A percentile compares a stretch with the other conserved stretches of the same genome.
Evolutionary conservation across 2,797 vertebrate genomes (phyloP).

Genomic region (Apogon talboti): DNA sequence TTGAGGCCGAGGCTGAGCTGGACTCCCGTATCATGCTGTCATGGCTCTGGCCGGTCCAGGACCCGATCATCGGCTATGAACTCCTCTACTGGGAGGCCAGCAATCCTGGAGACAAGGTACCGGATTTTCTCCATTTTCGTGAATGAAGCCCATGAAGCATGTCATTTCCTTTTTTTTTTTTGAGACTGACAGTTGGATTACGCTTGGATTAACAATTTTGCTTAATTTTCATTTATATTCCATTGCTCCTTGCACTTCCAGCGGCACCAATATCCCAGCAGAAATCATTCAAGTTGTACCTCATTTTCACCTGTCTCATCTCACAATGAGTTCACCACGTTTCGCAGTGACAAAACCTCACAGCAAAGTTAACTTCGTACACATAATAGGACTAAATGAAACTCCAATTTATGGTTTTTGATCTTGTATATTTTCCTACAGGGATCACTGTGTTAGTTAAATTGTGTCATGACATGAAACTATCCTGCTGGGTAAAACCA

Average conservation of each 20-base stretch:
- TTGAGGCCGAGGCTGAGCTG: conserved; percentile 94
- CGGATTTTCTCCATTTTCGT: no score
- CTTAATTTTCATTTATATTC: not conserved
- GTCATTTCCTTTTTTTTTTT: no score
- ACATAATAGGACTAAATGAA: no score
- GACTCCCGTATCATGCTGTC: conserved; percentile 93
- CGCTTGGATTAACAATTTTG: not conserved
- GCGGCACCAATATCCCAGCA: not conserved
- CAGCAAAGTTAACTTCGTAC: not conserved
- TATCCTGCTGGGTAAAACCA: no score
- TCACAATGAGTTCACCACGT: not conserved
- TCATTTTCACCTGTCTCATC: not conserved
- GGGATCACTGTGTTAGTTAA: no score
- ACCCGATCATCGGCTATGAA: conserved; percentile 90
- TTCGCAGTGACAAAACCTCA: not conserved
- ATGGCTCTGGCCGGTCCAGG: conserved; percentile 92
- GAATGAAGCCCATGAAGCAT: no score
- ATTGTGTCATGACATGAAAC: no score
- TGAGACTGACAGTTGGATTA: no score
- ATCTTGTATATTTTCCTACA: no score
- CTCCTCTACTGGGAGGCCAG: conserved; percentile 91
- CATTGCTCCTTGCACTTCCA: not conserved
- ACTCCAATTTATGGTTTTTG: no score
- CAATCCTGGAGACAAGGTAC: conserved; percentile 88
- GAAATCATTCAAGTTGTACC: not conserved